Evolutionary conservation across 2,113 vertebrate genomes (phyloP).

Genomic region (Aphelocoma coerulescens): DNA sequence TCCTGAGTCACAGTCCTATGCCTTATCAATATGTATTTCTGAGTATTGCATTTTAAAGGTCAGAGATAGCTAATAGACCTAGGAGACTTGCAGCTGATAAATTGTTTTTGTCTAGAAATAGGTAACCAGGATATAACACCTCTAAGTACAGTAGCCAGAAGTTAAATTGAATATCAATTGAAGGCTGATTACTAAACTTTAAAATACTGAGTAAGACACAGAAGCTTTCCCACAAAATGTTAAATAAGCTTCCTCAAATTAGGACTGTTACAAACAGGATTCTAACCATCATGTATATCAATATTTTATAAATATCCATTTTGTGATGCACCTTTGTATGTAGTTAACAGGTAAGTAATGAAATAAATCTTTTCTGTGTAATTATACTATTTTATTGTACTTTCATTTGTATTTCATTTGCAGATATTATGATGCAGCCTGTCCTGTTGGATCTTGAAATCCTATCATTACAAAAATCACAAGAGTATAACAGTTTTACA

Average conservation of each 20-base stretch:
- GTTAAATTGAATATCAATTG: neutral
- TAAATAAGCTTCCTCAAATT: neutral
- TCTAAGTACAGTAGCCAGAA: neutral
- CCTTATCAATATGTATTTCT: neutral
- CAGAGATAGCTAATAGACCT: neutral
- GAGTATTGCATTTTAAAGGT: neutral
- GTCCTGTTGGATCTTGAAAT: constrained; percentile 29
- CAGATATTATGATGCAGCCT: neutral
- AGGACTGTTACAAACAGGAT: neutral
- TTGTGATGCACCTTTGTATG: neutral
- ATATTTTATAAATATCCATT: neutral
- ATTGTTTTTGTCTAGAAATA: neutral
- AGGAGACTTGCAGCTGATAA: neutral
- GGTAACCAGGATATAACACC: neutral
- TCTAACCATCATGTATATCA: neutral
- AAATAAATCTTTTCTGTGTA: neutral
- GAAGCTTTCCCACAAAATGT: neutral
- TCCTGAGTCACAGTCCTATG: neutral
- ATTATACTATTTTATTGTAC: neutral
- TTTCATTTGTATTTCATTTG: neutral
- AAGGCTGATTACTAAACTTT: neutral
- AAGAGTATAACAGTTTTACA: neutral
- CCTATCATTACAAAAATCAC: neutral
- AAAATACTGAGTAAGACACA: neutral
- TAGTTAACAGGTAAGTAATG: neutral